Conservation (phyloP, 2,888 invertebrate species). For the Prenolepis imparis region DNA sequence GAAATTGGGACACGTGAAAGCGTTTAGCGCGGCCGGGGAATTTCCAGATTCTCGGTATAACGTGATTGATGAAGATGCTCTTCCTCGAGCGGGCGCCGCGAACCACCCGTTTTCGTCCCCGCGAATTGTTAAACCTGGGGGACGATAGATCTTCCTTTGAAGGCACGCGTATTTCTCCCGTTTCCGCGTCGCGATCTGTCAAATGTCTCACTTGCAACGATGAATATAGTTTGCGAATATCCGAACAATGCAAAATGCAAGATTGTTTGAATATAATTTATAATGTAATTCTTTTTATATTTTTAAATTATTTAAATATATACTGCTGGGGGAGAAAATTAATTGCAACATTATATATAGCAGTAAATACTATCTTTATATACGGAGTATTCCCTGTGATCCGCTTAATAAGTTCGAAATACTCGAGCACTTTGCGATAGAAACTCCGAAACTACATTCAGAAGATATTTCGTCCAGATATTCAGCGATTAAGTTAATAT, state of each 20-base stretch:
- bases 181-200: conserved; percentile 26
- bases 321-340: background rate
- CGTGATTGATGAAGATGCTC: conserved; percentile 56
- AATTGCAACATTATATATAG: background rate
- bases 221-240: background rate
- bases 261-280: background rate
- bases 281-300: background rate
- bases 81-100: conserved; percentile 24
- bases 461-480: conserved; percentile 15
- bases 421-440: background rate
- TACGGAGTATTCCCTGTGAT: background rate
- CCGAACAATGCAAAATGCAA: background rate
- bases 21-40: conserved; percentile 65
- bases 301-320: background rate
- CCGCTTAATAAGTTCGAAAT: conserved; percentile 13
- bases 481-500: conserved; percentile 38
- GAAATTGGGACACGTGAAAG: conserved; percentile 74
- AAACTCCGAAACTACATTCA: background rate
- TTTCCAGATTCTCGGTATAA: conserved; percentile 54
- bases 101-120: conserved; percentile 24
- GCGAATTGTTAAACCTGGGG: conserved; percentile 43
- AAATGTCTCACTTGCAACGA: conserved; percentile 3
- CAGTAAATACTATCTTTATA: no score
- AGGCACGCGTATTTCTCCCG: conserved; percentile 14
- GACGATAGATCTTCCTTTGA: conserved; percentile 51